Conservation (phyloP, 2,113 vertebrate species). For the Alosa alosa region DNA sequence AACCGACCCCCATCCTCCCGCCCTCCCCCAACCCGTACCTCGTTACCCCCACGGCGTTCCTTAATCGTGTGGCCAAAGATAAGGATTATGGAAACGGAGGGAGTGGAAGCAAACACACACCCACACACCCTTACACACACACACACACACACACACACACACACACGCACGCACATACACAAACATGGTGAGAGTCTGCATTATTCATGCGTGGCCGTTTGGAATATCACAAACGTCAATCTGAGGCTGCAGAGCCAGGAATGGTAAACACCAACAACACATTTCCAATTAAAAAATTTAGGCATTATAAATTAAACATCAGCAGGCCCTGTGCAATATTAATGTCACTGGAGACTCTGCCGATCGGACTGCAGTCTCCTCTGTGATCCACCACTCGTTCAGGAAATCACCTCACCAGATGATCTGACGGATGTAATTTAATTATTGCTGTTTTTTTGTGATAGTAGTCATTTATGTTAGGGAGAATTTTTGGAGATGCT, state of each 20-base stretch:
- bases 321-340: conserved; percentile 43
- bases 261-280: conserved; percentile 48
- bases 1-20: neutral
- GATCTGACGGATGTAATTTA: neutral
- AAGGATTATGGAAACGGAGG: conserved; percentile 18
- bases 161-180: neutral
- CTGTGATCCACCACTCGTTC: neutral
- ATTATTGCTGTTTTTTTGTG: neutral
- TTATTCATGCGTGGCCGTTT: conserved; percentile 46
- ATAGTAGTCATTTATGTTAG: neutral
- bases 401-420: neutral
- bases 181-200: neutral
- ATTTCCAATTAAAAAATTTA: conserved; percentile 56
- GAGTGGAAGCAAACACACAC: conserved; percentile 13
- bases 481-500: neutral
- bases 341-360: conserved; percentile 33
- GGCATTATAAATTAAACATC: conserved; percentile 53
- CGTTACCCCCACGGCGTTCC: conserved; percentile 10
- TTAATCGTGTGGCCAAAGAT: conserved; percentile 9
- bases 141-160: neutral
- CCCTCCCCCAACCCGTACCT: neutral
- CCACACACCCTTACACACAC: neutral
- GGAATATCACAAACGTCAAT: conserved; percentile 51
- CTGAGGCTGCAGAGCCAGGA: conserved; percentile 37
- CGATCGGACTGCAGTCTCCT: neutral